A percentile compares a stretch with the other conserved stretches of the same genome.
phyloP scores from a whole-genome alignment of 1,140 invertebrate species.

The Pogonognathellus flavescens region DNA sequence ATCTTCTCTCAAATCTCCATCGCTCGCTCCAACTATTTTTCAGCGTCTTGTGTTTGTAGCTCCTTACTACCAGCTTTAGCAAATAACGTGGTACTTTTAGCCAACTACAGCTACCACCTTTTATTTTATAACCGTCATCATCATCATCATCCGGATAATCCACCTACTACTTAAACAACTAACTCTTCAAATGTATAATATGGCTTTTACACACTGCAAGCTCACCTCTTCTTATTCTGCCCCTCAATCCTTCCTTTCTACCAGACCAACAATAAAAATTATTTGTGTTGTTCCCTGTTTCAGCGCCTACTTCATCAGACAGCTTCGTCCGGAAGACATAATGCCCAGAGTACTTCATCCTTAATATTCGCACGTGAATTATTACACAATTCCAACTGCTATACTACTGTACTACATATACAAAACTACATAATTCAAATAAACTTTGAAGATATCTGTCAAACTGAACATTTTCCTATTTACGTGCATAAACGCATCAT shows the following conservation, averaged over 20 bases:
- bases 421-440: too few relatives aligned
- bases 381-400: not conserved
- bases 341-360: slow-evolving; percentile 12
- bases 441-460: not conserved
- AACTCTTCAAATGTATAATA: slow-evolving; percentile 20
- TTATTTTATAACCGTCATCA: not conserved
- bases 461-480: not conserved
- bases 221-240: too few relatives aligned
- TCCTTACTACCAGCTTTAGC: not conserved
- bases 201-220: too few relatives aligned
- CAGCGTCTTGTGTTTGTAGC: not conserved
- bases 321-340: slow-evolving; percentile 24
- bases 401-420: too few relatives aligned
- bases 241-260: too few relatives aligned
- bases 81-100: slow-evolving; percentile 7
- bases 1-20: slow-evolving; percentile 14
- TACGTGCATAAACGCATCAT: not conserved
- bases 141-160: slow-evolving; percentile 46
- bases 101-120: not conserved
- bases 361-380: slow-evolving; percentile 2
- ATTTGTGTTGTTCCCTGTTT: not conserved
- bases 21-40: slow-evolving; percentile 23
- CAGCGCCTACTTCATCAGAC: not conserved
- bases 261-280: not conserved
- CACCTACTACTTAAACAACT: slow-evolving; percentile 41